Base-by-base conservation (phyloP, 2,797 vertebrate species). In the Fratercula arctica region DNA sequence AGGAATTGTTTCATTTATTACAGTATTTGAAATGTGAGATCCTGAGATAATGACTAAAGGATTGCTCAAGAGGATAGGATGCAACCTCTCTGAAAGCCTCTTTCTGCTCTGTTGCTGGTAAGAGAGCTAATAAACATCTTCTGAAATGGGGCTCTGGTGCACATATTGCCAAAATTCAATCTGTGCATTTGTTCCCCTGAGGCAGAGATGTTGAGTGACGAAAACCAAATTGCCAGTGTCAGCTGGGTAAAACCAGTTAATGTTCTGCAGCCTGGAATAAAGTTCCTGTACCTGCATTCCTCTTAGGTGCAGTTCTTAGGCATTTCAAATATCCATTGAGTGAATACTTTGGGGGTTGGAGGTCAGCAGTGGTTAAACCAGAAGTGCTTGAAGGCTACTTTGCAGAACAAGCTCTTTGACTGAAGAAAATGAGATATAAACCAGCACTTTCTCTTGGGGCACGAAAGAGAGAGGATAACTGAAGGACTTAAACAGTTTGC, bases 91-190 rank as follows among this genome's bases (percentile, higher is more conserved):
- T 93, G 85, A 73, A 83, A 94, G 45, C 16, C 13, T 93, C 60
- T 86, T 90, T 87, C 93, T 94, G 43, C 43, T 75, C 35, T 87
- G 86, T 93, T 29, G 33, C 76, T 93, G 59, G 46, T 92, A 84
- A 91, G 77, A 64, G 46, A 83, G 60, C 73, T 95, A 92, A 95
- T 79, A 95, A 90, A 76, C 20, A 11, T 79, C 74, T 92, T 87
- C 79, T 93, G 92, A 59, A 93, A 87, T 48, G 50, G 76, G 35
- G 21, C 35, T 89, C 33, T 90, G 51, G 72, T 80, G 45, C 29
- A 59, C 23, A 39, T 74, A 39, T 74, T 69, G 67, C 92, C 86
- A 90, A 86, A 91, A 81, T 74, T 85, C 48, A 68, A 6, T 61
- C 80, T 85, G 16, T 80, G 35, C 37, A 64, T 91, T 94, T 90